Evolutionary conservation across 2,797 vertebrate species (phyloP).

Genomic region (Ispidina lecontei): DNA sequence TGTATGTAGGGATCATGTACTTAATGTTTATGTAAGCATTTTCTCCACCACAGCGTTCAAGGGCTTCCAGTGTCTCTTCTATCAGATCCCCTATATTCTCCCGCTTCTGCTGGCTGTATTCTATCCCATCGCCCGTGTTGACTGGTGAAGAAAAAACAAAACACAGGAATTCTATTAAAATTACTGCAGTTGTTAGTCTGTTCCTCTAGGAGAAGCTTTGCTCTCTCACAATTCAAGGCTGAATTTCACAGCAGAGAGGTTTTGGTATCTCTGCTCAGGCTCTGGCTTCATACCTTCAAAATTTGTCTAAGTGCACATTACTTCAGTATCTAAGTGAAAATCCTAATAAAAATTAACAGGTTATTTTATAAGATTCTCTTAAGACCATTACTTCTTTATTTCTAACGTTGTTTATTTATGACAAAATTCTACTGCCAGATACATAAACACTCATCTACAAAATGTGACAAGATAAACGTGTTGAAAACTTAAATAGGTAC

Average conservation of each 20-base stretch:
- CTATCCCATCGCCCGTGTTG: conserved; percentile 89
- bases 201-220: not conserved
- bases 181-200: not conserved
- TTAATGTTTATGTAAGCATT: conserved; percentile 84
- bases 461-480: not conserved
- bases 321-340: not conserved
- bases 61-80: conserved; percentile 90
- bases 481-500: not conserved
- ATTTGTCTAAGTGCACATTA: not conserved
- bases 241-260: not conserved
- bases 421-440: conserved; percentile 8
- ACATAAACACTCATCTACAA: not conserved
- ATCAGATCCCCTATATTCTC: conserved; percentile 92
- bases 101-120: conserved; percentile 90
- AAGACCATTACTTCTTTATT: not conserved
- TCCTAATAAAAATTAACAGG: not conserved
- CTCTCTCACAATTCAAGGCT: not conserved
- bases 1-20: conserved; percentile 84
- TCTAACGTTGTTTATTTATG: conserved; percentile 15
- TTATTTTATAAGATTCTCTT: not conserved
- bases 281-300: not conserved
- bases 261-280: not conserved
- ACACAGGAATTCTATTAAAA: not conserved
- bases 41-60: conserved; percentile 88
- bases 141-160: conserved; percentile 73